Base-by-base conservation (phyloP, 1,140 invertebrate genomes). In the Bombus sylvicola region DNA sequence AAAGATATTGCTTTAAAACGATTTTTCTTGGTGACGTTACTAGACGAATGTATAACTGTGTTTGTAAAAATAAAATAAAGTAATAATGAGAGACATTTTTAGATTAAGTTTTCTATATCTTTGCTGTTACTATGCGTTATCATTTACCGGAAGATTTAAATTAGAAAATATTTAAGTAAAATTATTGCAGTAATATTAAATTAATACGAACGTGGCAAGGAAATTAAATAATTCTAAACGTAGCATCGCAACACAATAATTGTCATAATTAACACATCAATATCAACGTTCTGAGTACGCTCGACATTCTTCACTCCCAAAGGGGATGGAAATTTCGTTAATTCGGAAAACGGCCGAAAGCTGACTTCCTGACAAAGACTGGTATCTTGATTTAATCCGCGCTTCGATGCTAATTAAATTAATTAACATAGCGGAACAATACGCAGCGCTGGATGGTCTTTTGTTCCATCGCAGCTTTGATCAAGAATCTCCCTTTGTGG, bases 311-410 rank as follows among this genome's bases (percentile, higher is more conserved):
- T 68, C 18, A 1, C 3, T 9, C 9, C 18, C 31, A 18, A 18
- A n/a, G n/a, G 18, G 31, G 34, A 3, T 25, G 6, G 6, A 59
- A 39, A 79, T 71, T 71, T 79, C 75, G 68, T 71, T 72, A 47
- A 72, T 84, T 72, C 31, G 15, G 39, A 69, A 84, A 84, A 43
- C 53, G 28, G 28, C 34, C 22, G 31, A 64, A 72, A 47, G 43
- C 25, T 3, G 47, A 25, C 12, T 47, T 22, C 18, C 31, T 25
- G n/a, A 72, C 73, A 85, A 85, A 85, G 76, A 85, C 68, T 72
- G 25, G 68, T 72, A 39, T 69, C 83, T 85, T 80, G 83, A 85
- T 80, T 80, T 85, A 85, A 85, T 85, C 76, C n/a, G 47, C 53
- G 47, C 62, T 73, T 59, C 76, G 57, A 39, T 18, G 76, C 68